Percentiles rank a stretch among this genome's conserved stretches.
phyloP scores from a whole-genome alignment of 2,888 invertebrate genomes.

The Ariolimax columbianus region DNA sequence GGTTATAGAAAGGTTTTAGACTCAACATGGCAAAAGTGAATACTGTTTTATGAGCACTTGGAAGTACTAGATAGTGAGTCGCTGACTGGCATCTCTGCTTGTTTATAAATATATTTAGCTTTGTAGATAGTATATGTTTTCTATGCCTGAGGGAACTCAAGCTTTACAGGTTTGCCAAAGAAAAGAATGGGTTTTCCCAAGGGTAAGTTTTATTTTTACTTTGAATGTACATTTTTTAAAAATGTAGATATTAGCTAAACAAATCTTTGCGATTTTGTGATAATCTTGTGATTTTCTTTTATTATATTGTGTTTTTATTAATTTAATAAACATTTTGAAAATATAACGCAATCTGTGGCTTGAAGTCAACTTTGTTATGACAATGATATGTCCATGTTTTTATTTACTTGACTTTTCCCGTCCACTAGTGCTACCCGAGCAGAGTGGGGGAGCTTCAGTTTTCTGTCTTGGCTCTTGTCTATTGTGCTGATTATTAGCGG shows the following conservation, averaged over 20 bases:
- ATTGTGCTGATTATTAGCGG: too few relatives aligned
- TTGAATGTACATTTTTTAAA: neutral
- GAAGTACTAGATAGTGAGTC: too few relatives aligned
- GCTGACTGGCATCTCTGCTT: too few relatives aligned
- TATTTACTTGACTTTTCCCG: too few relatives aligned
- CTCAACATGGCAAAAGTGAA: too few relatives aligned
- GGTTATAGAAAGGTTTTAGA: too few relatives aligned
- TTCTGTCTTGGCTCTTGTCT: too few relatives aligned
- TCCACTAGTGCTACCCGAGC: too few relatives aligned
- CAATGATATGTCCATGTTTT: too few relatives aligned
- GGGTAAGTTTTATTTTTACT: neutral
- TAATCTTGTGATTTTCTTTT: slow-evolving; percentile 8
- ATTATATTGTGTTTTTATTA: neutral
- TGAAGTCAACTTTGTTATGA: too few relatives aligned
- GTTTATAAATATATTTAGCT: neutral
- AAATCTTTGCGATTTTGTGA: neutral
- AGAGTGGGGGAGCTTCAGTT: too few relatives aligned
- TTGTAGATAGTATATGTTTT: neutral
- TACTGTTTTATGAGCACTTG: too few relatives aligned
- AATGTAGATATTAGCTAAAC: neutral
- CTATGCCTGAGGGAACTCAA: neutral
- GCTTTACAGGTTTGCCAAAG: neutral
- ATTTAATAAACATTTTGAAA: slow-evolving; percentile 5
- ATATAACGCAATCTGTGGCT: neutral
- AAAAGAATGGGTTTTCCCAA: neutral